Percentiles rank a stretch among this genome's conserved stretches.
Conservation (phyloP, 2,888 invertebrate genomes). For the Ecdyonurus torrentis region DNA sequence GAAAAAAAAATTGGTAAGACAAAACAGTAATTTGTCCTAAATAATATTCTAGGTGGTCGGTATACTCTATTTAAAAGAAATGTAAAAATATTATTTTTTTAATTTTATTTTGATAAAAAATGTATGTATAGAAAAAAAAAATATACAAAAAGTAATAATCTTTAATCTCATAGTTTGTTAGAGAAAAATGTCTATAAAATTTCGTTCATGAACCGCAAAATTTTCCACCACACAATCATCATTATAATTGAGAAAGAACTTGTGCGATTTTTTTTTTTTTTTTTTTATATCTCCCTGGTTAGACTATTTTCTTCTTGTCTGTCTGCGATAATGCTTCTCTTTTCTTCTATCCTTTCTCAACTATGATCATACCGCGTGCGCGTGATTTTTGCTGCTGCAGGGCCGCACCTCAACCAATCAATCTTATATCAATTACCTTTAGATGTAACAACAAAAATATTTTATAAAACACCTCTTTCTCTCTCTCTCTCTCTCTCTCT, state of each 20-base stretch:
- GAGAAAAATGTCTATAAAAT: neutral
- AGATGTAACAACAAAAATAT: neutral
- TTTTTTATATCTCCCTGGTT: too few relatives aligned
- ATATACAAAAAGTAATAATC: neutral
- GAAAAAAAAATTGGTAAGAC: too few relatives aligned
- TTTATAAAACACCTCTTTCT: too few relatives aligned
- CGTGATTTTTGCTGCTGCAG: too few relatives aligned
- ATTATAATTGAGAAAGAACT: too few relatives aligned
- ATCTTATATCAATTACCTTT: neutral
- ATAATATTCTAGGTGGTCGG: neutral
- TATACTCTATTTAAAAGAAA: neutral
- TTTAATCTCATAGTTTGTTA: neutral
- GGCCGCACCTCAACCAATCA: neutral
- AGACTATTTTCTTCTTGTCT: too few relatives aligned
- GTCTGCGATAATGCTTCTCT: too few relatives aligned
- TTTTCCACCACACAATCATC: neutral
- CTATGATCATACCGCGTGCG: too few relatives aligned
- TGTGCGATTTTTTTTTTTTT: too few relatives aligned
- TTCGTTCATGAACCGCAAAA: neutral
- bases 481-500: too few relatives aligned
- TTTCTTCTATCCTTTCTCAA: too few relatives aligned
- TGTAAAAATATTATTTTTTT: neutral
- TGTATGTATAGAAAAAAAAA: neutral
- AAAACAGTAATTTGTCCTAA: too few relatives aligned
- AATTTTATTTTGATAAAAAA: neutral